phyloP scores from a whole-genome alignment of 2,113 vertebrate genomes.

The Anhinga anhinga region DNA sequence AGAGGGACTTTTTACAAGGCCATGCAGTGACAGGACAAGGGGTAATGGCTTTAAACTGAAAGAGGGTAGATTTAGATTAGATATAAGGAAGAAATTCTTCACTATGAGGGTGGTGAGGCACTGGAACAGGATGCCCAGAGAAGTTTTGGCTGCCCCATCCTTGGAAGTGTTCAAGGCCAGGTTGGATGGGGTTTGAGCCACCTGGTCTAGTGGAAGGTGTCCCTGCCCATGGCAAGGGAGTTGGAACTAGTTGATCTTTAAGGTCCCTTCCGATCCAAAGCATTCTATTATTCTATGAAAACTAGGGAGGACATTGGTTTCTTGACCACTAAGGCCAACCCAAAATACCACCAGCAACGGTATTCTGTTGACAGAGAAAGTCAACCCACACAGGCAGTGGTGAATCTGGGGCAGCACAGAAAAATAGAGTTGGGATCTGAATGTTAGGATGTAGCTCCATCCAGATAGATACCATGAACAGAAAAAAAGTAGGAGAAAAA shows the following conservation, averaged over 20 bases:
- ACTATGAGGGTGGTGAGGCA: neutral
- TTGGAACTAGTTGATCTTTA: neutral
- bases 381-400: neutral
- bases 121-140: neutral
- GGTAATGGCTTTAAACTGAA: neutral
- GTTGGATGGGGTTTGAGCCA: neutral
- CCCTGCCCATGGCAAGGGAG: neutral
- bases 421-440: neutral
- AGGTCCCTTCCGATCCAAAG: neutral
- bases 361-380: neutral
- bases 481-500: neutral
- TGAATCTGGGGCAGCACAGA: neutral
- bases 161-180: neutral
- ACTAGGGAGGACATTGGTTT: neutral
- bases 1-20: neutral
- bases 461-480: neutral
- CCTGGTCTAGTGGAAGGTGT: neutral
- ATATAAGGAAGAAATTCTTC: neutral
- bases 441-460: neutral
- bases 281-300: neutral
- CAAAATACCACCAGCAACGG: neutral
- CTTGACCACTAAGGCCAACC: neutral
- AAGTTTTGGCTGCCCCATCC: neutral
- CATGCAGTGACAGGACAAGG: neutral
- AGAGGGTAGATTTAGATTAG: neutral